Percentiles rank a stretch among this genome's conserved stretches.
phyloP scores from a whole-genome alignment of 2,888 invertebrate species.

The Drosophila anomalata region DNA sequence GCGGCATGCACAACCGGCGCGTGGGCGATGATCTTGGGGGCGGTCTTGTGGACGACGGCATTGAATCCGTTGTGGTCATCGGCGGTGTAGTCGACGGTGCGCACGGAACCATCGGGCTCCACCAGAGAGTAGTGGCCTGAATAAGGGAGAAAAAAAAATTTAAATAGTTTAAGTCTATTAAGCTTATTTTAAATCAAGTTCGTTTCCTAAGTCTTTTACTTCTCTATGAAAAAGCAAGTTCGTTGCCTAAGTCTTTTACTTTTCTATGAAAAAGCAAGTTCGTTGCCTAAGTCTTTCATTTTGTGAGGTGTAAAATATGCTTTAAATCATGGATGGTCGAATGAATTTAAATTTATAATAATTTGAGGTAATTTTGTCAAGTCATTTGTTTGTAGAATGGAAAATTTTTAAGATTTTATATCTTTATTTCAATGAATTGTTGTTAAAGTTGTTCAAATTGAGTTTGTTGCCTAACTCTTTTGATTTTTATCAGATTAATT shows the following conservation, averaged over 20 bases:
- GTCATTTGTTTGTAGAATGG: not conserved
- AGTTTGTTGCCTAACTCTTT: conserved; percentile 17
- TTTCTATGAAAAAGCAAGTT: not conserved
- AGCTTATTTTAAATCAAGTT: conserved; percentile 1
- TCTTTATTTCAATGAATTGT: too few species aligned
- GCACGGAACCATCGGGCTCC: conserved; percentile 85
- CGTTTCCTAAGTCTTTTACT: conserved; percentile 1
- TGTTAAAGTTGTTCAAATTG: not conserved
- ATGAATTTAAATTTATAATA: too few species aligned
- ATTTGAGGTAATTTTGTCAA: not conserved
- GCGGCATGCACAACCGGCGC: conserved; percentile 78
- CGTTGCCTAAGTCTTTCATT: conserved; percentile 27
- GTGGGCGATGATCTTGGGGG: conserved; percentile 84
- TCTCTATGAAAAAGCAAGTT: not conserved
- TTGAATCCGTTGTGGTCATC: conserved; percentile 90
- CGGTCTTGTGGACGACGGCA: conserved; percentile 88
- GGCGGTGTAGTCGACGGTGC: conserved; percentile 88
- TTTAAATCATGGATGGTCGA: too few species aligned
- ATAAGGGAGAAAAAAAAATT: not conserved
- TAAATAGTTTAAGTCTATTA: not conserved
- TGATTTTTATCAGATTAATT: too few species aligned
- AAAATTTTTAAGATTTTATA: too few species aligned
- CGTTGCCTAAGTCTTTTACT: not conserved
- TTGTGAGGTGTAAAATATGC: not conserved
- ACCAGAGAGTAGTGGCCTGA: conserved; percentile 86